Conservation (phyloP, 2,888 invertebrate species). For the Chesias legatella region DNA sequence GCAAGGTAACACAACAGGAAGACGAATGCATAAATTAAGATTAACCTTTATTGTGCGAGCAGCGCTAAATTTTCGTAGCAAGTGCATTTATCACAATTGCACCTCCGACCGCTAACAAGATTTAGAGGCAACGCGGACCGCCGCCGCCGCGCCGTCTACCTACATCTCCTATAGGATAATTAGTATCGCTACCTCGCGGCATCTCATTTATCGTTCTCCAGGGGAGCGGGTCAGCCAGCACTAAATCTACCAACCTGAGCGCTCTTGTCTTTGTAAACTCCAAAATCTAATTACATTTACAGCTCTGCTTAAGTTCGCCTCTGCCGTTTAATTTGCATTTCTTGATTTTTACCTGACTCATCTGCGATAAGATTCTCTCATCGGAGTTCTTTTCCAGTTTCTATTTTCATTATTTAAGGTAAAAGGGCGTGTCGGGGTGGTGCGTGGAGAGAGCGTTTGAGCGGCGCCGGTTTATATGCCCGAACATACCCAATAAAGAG, state of each 20-base stretch:
- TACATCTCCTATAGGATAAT: constrained; percentile 69
- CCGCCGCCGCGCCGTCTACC: constrained; percentile 56
- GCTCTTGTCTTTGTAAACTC: constrained; percentile 78
- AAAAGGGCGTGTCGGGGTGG: constrained; percentile 37
- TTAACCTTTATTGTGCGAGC: constrained; percentile 32
- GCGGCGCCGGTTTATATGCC: constrained; percentile 58
- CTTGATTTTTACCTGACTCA: constrained; percentile 57
- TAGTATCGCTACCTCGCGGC: constrained; percentile 76
- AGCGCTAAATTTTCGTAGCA: constrained; percentile 47
- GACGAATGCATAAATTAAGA: constrained; percentile 33
- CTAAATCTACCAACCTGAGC: constrained; percentile 78
- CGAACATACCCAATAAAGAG: constrained; percentile 72
- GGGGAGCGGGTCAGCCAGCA: constrained; percentile 76
- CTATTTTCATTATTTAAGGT: constrained; percentile 37
- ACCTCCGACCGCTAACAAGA: constrained; percentile 65
- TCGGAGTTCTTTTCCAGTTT: constrained; percentile 42
- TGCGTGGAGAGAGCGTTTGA: constrained; percentile 54
- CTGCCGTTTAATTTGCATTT: constrained; percentile 71
- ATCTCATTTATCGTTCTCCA: constrained; percentile 75
- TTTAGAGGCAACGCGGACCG: constrained; percentile 60
- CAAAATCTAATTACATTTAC: constrained; percentile 80
- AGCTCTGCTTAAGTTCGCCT: constrained; percentile 69
- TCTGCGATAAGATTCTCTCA: constrained; percentile 55
- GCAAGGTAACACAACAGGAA: constrained; percentile 19
- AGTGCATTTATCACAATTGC: constrained; percentile 62